Conservation (phyloP, 2,888 invertebrate genomes). For the Tipula helvola region DNA sequence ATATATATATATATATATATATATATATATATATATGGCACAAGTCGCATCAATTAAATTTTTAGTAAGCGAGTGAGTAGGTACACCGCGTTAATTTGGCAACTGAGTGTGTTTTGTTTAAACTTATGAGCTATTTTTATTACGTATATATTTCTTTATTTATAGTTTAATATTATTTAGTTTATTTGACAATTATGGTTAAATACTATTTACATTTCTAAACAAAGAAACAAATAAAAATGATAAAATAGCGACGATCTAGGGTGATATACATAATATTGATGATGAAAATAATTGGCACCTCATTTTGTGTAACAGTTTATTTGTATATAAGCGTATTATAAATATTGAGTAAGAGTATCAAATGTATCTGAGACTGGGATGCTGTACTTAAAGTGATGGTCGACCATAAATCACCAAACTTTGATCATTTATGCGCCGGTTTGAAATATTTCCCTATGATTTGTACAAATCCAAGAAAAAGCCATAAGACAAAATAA, state of each 20-base stretch:
- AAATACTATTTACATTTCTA: background rate
- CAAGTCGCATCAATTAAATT: background rate
- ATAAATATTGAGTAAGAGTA: background rate
- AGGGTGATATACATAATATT: background rate
- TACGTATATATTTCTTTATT: background rate
- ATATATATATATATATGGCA: background rate
- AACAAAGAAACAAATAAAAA: background rate
- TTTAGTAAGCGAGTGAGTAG: background rate
- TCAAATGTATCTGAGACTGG: background rate
- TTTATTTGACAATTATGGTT: background rate
- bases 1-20: no score
- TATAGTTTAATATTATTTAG: background rate
- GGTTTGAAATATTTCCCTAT: no score
- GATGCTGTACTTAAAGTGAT: no score
- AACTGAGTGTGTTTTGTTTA: background rate
- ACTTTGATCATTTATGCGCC: no score
- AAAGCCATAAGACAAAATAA: no score
- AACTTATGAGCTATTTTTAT: background rate
- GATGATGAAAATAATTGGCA: background rate
- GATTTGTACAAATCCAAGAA: no score
- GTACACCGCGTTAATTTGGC: background rate
- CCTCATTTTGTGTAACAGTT: background rate
- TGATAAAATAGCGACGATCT: background rate
- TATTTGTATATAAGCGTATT: background rate
- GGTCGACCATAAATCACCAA: background rate